Base-by-base conservation (phyloP, 2,888 invertebrate species). In the Tholera decimalis region DNA sequence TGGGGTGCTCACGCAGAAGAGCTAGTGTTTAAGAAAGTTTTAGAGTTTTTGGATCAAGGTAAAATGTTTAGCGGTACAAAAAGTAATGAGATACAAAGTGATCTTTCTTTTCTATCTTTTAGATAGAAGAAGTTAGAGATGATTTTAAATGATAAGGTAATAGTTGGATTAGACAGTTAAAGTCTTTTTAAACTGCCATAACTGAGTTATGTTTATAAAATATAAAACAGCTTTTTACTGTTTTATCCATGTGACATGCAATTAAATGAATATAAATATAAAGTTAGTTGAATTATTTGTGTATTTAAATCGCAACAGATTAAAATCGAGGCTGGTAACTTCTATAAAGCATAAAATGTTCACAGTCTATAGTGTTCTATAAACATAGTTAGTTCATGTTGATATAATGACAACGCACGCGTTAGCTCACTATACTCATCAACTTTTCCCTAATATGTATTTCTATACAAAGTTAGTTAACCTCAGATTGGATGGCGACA, bases 1-100 rank as follows among this genome's bases (percentile, higher is more conserved):
- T 93, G 91, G 90, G 90, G 89, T 0, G 61, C 76, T 0, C 44
- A 85, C 11, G 89, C 91, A 2, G 70, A 88, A 28, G 65, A 47
- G 22, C 50, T 88, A 28, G 82, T 93, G 0, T 92, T 88, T 69
- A 59, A 63, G 13, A 91, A 89, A 86, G 66, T 92, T 28, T 50
- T 92, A 3, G 82, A 90, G 13, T 86, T 84, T 66, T 82, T 93
- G 46, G 68, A 83, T 60, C 80, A 83, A 35, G 87, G 83, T 7
- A 66, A 65, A 35, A 57, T 20, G 7, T 46, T 20, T 30, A 20
- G 8, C 1, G 57, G 46, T 59, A 22, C 56, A 2, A 74, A 62
- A 39, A 49, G 24, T 24, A 76, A 74, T 49, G 79, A 78, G 63
- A 50, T 75, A 41, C 47, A 24, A 44, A 26, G 3, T 59, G 61